Evolutionary conservation across 2,113 vertebrate genomes (phyloP).

Genomic region (Tautogolabrus adspersus): DNA sequence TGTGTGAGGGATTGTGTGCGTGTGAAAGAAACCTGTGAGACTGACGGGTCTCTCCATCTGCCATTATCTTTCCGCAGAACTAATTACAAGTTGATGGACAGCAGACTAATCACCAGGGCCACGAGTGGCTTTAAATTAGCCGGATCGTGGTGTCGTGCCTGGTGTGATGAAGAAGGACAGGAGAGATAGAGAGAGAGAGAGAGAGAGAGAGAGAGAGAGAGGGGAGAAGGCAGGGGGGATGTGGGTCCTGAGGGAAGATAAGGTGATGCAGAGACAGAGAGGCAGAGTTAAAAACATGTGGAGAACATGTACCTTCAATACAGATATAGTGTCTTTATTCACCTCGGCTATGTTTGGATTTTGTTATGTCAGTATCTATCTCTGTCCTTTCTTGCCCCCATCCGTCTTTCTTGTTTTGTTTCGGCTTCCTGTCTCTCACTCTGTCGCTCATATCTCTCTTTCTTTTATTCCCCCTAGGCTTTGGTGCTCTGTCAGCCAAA

Average conservation of each 20-base stretch:
- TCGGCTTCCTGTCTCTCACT: slow-evolving; percentile 12
- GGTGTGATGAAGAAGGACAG: slow-evolving; percentile 57
- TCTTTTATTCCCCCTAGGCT: slow-evolving; percentile 44
- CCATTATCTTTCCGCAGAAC: slow-evolving; percentile 70
- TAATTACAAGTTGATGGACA: slow-evolving; percentile 81
- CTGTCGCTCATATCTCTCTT: not conserved
- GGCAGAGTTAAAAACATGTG: not conserved
- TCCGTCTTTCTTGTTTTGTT: slow-evolving; percentile 29
- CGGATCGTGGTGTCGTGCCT: slow-evolving; percentile 29
- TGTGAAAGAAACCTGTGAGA: slow-evolving; percentile 22
- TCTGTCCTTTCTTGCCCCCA: slow-evolving; percentile 35
- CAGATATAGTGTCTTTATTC: slow-evolving; percentile 25
- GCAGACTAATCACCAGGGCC: slow-evolving; percentile 74
- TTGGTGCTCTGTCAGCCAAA: slow-evolving; percentile 41
- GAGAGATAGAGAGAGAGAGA: no score
- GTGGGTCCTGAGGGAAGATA: slow-evolving; percentile 18
- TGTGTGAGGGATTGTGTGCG: not conserved
- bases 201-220: not conserved
- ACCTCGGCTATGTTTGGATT: slow-evolving; percentile 37
- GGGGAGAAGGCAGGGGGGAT: not conserved
- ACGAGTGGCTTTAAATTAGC: slow-evolving; percentile 72
- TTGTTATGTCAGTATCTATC: slow-evolving; percentile 32
- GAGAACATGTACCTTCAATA: not conserved
- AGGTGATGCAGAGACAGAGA: slow-evolving; percentile 14
- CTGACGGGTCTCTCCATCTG: slow-evolving; percentile 61